Evolutionary conservation across 2,888 invertebrate genomes (phyloP).

Genomic region (Hirtodrosophila confusa): DNA sequence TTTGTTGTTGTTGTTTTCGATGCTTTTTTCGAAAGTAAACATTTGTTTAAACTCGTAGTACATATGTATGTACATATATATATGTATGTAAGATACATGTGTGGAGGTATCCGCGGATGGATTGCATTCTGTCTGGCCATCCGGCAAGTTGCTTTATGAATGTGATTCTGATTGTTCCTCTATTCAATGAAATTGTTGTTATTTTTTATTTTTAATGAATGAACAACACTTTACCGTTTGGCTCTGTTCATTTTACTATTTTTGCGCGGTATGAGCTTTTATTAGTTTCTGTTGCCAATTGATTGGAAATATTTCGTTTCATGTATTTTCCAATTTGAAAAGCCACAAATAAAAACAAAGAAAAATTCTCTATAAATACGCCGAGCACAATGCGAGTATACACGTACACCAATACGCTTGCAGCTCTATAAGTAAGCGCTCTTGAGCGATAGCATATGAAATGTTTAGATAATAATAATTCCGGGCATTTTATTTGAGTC

Average conservation of each 20-base stretch:
- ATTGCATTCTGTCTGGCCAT: conserved; percentile 35
- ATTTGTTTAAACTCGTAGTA: conserved; percentile 18
- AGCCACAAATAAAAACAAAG: conserved; percentile 53
- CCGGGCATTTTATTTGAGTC: conserved; percentile 58
- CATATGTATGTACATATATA: conserved; percentile 2
- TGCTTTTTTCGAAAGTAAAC: conserved; percentile 45
- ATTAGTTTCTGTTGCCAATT: conserved; percentile 75
- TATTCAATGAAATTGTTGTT: conserved; percentile 64
- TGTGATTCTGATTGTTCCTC: conserved; percentile 48
- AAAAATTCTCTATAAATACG: conserved; percentile 40
- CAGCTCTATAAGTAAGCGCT: conserved; percentile 43
- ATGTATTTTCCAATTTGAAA: conserved; percentile 63
- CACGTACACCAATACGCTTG: conserved; percentile 2
- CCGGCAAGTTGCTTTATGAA: conserved; percentile 29
- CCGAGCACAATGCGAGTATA: neutral
- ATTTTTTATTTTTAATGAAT: conserved; percentile 72
- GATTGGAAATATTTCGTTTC: conserved; percentile 79
- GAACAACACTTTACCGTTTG: conserved; percentile 68
- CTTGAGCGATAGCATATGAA: conserved; percentile 60
- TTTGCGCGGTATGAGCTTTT: conserved; percentile 65
- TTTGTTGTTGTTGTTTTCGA: conserved; percentile 25
- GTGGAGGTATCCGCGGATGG: conserved; percentile 1
- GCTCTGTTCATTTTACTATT: conserved; percentile 32
- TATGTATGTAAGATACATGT: neutral
- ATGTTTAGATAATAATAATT: conserved; percentile 75